A percentile compares a stretch with the other conserved stretches of the same genome.
Evolutionary conservation across 2,888 invertebrate genomes (phyloP).

Genomic region (Melipona bicolor): DNA sequence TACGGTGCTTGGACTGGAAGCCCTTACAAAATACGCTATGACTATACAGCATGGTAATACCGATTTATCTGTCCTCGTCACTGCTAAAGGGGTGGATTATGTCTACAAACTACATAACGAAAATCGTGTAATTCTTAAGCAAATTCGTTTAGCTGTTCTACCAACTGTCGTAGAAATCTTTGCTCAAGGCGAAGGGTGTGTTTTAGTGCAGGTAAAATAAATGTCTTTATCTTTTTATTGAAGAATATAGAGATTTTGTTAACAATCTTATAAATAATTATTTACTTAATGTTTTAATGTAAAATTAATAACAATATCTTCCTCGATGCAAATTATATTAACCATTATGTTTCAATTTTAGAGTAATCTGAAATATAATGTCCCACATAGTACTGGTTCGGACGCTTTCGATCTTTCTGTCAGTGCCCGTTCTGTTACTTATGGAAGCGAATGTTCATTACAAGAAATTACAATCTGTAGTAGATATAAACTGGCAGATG

Average conservation of each 20-base stretch:
- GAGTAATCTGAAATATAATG: conserved; percentile 85
- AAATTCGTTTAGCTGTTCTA: conserved; percentile 82
- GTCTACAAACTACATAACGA: conserved; percentile 83
- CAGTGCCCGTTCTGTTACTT: conserved; percentile 82
- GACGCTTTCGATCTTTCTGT: conserved; percentile 86
- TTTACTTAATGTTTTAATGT: neutral
- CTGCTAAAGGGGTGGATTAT: conserved; percentile 82
- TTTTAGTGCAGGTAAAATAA: conserved; percentile 85
- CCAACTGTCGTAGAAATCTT: conserved; percentile 84
- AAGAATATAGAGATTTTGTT: neutral
- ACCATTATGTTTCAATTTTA: conserved; percentile 65
- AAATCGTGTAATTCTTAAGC: conserved; percentile 85
- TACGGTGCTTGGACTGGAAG: conserved; percentile 87
- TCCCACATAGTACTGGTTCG: conserved; percentile 83
- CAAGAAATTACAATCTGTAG: conserved; percentile 81
- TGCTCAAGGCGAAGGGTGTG: conserved; percentile 86
- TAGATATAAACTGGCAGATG: conserved; percentile 83
- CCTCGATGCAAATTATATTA: neutral
- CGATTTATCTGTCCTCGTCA: conserved; percentile 84
- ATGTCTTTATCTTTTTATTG: neutral
- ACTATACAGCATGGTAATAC: conserved; percentile 83
- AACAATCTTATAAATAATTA: neutral
- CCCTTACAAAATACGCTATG: conserved; percentile 86
- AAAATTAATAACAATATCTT: neutral
- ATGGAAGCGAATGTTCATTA: conserved; percentile 84